These are phyloP conservation scores for Panagrolaimus sp. DNA, from an alignment of 1,140 invertebrate genomes.

Conservation along the genomic window DNA sequence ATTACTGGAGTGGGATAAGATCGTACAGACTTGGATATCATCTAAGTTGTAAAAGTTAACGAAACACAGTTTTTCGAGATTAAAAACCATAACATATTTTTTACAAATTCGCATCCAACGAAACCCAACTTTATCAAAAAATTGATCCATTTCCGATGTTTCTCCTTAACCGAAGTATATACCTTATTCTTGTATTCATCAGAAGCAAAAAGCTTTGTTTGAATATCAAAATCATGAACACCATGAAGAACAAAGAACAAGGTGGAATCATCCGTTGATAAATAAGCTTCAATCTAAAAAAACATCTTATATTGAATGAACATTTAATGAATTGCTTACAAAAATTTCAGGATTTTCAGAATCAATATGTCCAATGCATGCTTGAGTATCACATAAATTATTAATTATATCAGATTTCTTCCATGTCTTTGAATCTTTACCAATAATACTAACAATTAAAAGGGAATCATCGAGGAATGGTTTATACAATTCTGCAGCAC, in stretches of 20 bases:
- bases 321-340: not conserved
- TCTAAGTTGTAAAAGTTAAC: too few species aligned
- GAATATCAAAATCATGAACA: not conserved
- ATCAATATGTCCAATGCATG: not conserved
- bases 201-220: not conserved
- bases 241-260: constrained; percentile 5
- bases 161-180: too few species aligned
- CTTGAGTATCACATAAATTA: not conserved
- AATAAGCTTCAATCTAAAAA: not conserved
- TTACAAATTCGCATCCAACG: too few species aligned
- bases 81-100: too few species aligned
- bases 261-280: not conserved
- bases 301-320: not conserved
- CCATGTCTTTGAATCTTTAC: constrained; percentile 11
- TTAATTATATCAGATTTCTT: constrained; percentile 9
- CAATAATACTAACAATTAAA: constrained; percentile 2
- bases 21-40: too few species aligned
- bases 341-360: not conserved
- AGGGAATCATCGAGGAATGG: too few species aligned
- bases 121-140: too few species aligned
- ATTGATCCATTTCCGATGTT: too few species aligned
- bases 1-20: too few species aligned
- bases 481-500: too few species aligned
- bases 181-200: constrained; percentile 1
- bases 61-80: too few species aligned